These are phyloP conservation scores for Ischnus inquisitorius DNA, from an alignment of 2,888 invertebrate species.

Conservation along the genomic window DNA sequence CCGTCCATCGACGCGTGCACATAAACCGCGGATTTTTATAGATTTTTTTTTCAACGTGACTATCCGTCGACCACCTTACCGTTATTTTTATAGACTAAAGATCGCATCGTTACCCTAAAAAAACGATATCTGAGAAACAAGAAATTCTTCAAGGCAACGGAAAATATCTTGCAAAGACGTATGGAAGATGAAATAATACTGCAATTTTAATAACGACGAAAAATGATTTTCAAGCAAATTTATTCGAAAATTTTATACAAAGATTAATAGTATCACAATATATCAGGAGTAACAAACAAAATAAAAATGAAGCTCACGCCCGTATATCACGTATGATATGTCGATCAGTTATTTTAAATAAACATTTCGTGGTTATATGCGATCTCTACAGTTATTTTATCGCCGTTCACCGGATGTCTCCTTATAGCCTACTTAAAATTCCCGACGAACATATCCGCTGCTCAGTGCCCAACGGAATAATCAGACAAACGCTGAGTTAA, in stretches of 20 bases:
- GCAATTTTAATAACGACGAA: too few relatives aligned
- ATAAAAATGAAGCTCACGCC: neutral
- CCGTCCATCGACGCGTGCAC: too few relatives aligned
- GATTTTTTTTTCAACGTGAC: too few relatives aligned
- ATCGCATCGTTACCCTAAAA: too few relatives aligned
- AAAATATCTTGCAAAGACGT: too few relatives aligned
- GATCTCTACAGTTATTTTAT: neutral
- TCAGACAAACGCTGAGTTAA: neutral
- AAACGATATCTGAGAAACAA: too few relatives aligned
- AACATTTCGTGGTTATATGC: neutral
- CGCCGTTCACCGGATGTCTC: neutral
- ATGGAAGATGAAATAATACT: too few relatives aligned
- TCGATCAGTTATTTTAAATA: neutral
- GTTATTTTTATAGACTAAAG: too few relatives aligned
- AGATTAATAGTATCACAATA: conserved; percentile 13
- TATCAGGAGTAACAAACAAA: neutral
- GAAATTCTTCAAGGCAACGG: too few relatives aligned
- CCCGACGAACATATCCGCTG: conserved; percentile 18
- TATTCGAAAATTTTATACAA: conserved; percentile 4
- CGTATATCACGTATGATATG: neutral
- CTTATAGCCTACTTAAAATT: conserved; percentile 12
- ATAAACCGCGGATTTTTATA: too few relatives aligned
- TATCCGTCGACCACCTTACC: too few relatives aligned
- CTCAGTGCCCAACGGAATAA: neutral
- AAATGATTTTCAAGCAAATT: too few relatives aligned